Base-by-base conservation (phyloP, 2,888 invertebrate genomes). In the Drosophila anomalata region DNA sequence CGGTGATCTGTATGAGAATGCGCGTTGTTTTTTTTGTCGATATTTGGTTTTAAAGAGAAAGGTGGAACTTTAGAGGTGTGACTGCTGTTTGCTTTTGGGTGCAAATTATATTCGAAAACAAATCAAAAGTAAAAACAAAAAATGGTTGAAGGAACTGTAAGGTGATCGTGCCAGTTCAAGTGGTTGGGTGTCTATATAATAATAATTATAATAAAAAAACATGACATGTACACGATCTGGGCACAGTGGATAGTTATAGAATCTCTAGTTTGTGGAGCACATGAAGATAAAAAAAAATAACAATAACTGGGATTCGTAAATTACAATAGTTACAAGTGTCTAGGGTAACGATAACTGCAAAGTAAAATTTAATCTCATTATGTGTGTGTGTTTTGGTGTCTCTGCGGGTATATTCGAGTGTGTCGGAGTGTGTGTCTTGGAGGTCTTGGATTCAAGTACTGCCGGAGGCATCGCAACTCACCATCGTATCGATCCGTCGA, bases 401-500 rank as follows among this genome's bases (percentile, higher is more conserved):
- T 44, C 60, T 22, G 58, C 55, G 48, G 26, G 51, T 56, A 63
- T 69, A 22, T 3, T 22, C 22, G 22, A 22, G 68, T 65, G 36
- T 70, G 44, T 66, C 8, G 71, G 52, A 55, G 24, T 70, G 42
- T 31, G 33, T 70, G 48, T 54, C 33, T 60, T 68, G 59, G 62
- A 48, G 22, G 47, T 36, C 56, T 17, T 17, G 17, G 56, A 70
- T 68, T 60, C 41, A 54, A 36, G 71, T 81, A 66, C 60, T 51
- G 56, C 42, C 36, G 26, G 24, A 42, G 62, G 39, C 62, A 11
- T 41, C 12, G 22, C 24, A 41, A 87, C 89, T 90, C 91, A 94
- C 94, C 94, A 92, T 94, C 95, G 86, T 94, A 94, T 87, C 95
- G 93, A 90, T 95, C 95, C 75, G 95, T 93, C 54, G 95, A 95